A percentile compares a stretch with the other conserved stretches of the same genome.
phyloP scores from a whole-genome alignment of 2,888 invertebrate genomes.

The Glyphotaelius pellucidus region DNA sequence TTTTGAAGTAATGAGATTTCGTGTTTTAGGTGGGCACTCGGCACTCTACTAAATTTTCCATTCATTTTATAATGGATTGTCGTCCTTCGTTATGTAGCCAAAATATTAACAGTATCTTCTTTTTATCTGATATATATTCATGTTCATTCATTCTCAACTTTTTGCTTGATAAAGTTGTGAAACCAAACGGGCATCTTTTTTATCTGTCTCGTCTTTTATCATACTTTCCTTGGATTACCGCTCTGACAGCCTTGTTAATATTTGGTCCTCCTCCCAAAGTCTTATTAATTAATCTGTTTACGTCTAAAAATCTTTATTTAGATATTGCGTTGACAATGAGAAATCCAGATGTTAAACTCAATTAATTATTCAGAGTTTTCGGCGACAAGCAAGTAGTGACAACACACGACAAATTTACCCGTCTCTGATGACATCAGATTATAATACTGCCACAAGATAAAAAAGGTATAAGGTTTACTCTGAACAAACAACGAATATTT shows the following conservation, averaged over 20 bases:
- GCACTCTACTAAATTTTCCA: no score
- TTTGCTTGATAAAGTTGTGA: not conserved
- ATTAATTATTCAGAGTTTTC: not conserved
- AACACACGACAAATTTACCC: not conserved
- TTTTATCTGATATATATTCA: no score
- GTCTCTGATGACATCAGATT: not conserved
- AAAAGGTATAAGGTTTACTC: not conserved
- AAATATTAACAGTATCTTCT: no score
- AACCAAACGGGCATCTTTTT: not conserved
- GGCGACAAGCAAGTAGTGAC: not conserved
- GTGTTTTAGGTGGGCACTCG: no score
- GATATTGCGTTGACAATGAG: slow-evolving; percentile 6
- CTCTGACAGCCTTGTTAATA: not conserved
- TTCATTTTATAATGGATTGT: no score
- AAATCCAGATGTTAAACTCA: not conserved
- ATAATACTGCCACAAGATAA: not conserved
- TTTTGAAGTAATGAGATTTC: no score
- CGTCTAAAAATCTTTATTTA: slow-evolving; percentile 3
- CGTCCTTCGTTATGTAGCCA: no score
- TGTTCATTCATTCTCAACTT: not conserved
- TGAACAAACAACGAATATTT: not conserved
- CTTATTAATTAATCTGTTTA: not conserved
- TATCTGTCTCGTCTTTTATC: not conserved
- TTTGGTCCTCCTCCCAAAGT: not conserved
- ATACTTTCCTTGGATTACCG: not conserved